Evolutionary conservation across 2,797 vertebrate species (phyloP).

Genomic region (Decapterus maruadsi): DNA sequence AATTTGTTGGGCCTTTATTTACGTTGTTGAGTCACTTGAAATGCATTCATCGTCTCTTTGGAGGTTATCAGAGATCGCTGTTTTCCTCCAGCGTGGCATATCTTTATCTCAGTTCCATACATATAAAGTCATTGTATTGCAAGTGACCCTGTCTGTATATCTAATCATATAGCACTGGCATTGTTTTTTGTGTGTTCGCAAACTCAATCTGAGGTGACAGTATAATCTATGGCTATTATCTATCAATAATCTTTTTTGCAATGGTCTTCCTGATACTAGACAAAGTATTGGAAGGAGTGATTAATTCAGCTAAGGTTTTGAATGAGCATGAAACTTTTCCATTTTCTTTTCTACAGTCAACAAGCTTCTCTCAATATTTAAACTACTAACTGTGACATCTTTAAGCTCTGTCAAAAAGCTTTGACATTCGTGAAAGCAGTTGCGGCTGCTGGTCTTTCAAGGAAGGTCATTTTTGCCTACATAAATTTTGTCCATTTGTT

Average conservation of each 20-base stretch:
- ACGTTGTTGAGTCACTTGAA: slow-evolving; percentile 9
- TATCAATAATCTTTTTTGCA: background rate
- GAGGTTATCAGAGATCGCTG: slow-evolving; percentile 22
- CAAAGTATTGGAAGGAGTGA: background rate
- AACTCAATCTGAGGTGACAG: background rate
- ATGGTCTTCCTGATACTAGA: background rate
- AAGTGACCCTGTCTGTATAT: slow-evolving; percentile 1
- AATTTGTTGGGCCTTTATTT: slow-evolving; percentile 55
- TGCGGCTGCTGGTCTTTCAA: too few relatives aligned
- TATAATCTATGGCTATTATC: too few relatives aligned
- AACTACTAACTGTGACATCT: background rate
- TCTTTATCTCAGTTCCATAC: slow-evolving; percentile 1
- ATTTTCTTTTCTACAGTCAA: background rate
- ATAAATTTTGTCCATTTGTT: too few relatives aligned
- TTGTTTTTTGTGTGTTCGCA: background rate
- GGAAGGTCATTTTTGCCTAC: too few relatives aligned
- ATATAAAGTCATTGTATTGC: slow-evolving; percentile 7
- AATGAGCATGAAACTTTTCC: background rate
- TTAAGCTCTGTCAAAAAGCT: background rate
- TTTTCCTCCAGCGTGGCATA: background rate
- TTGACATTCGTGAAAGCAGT: background rate
- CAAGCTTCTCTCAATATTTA: background rate
- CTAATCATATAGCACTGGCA: background rate
- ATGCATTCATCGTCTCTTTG: slow-evolving; percentile 31
- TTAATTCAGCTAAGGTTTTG: background rate